These are phyloP conservation scores for Lates calcarifer DNA, from an alignment of 2,113 vertebrate species.

Conservation along the genomic window DNA sequence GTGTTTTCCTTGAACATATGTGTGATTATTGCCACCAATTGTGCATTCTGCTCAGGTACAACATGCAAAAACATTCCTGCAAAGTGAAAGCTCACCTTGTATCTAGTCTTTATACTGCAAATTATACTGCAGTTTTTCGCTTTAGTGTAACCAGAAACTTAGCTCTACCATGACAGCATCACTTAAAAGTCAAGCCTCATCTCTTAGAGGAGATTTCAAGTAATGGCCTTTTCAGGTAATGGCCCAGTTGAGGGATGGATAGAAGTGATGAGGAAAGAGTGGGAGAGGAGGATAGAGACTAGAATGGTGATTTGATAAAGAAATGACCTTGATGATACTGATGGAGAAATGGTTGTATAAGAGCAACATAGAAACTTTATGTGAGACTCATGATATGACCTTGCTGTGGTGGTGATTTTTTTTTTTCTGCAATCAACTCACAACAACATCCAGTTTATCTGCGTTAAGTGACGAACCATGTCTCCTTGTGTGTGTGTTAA, in stretches of 20 bases:
- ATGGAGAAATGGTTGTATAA: constrained; percentile 27
- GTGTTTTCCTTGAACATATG: constrained; percentile 9
- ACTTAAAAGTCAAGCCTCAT: constrained; percentile 63
- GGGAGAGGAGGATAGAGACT: constrained; percentile 7
- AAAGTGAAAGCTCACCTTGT: neutral
- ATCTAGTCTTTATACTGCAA: constrained; percentile 10
- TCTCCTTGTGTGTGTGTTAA: constrained; percentile 7
- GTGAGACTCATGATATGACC: constrained; percentile 16
- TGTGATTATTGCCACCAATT: constrained; percentile 15
- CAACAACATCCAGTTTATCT: constrained; percentile 5
- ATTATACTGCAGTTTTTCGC: constrained; percentile 10
- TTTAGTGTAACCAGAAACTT: constrained; percentile 12
- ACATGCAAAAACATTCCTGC: neutral
- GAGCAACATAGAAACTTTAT: constrained; percentile 22
- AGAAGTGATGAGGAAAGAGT: constrained; percentile 11
- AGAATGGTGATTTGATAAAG: constrained; percentile 42
- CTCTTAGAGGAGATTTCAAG: constrained; percentile 57
- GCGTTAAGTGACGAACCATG: constrained; percentile 10
- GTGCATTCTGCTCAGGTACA: neutral
- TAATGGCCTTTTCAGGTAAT: constrained; percentile 70
- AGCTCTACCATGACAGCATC: constrained; percentile 46
- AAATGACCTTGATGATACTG: constrained; percentile 51
- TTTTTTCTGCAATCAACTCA: constrained; percentile 15
- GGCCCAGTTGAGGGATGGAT: constrained; percentile 61
- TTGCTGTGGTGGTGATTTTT: constrained; percentile 1